Conservation (phyloP, 2,797 vertebrate species). For the Diplodus puntazzo region DNA sequence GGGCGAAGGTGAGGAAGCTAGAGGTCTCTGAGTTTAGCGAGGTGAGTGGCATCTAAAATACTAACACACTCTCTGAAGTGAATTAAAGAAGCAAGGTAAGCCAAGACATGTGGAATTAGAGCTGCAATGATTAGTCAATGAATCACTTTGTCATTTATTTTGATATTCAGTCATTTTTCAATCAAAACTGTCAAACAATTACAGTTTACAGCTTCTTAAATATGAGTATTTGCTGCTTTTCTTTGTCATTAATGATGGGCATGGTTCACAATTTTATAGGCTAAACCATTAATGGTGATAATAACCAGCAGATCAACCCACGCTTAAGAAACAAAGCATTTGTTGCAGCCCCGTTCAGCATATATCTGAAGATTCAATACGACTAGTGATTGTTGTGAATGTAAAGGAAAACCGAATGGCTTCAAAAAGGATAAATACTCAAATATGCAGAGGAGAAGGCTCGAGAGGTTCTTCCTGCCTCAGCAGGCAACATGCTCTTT, state of each 20-base stretch:
- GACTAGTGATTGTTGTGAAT: constrained; percentile 1
- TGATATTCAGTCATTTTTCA: too few relatives aligned
- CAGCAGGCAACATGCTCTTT: constrained; percentile 37
- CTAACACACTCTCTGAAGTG: neutral
- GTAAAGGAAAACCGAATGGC: constrained; percentile 4
- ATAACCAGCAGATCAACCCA: too few relatives aligned
- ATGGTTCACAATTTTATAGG: too few relatives aligned
- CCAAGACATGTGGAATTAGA: neutral
- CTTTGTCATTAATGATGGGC: too few relatives aligned
- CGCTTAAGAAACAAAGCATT: too few relatives aligned
- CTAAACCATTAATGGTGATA: too few relatives aligned
- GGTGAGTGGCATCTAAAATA: neutral
- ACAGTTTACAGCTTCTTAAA: too few relatives aligned
- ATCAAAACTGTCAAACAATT: too few relatives aligned
- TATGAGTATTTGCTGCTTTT: too few relatives aligned
- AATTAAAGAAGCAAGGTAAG: neutral
- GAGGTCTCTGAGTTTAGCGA: neutral
- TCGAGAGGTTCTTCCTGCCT: constrained; percentile 19
- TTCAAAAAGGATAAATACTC: constrained; percentile 10
- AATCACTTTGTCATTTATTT: too few relatives aligned
- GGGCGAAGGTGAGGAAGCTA: neutral
- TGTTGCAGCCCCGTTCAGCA: too few relatives aligned
- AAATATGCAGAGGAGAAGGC: constrained; percentile 32
- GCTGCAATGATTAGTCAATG: too few relatives aligned
- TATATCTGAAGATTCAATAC: neutral